Evolutionary conservation across 2,113 vertebrate genomes (phyloP).

Genomic region (Mesembrinibis cayennensis): DNA sequence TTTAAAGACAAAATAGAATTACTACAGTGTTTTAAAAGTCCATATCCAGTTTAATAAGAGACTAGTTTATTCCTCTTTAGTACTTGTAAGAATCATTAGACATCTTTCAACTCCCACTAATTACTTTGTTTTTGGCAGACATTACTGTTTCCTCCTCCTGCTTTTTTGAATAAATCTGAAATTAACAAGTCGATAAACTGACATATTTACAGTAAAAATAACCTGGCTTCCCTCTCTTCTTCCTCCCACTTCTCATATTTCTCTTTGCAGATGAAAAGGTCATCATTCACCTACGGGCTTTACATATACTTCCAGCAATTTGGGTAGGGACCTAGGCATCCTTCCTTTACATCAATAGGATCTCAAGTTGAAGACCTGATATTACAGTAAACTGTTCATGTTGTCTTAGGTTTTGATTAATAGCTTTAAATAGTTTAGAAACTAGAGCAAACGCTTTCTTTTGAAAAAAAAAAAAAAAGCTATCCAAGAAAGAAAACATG

Average conservation of each 20-base stretch:
- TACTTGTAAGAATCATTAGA: conserved; percentile 46
- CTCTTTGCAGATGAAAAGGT: conserved; percentile 27
- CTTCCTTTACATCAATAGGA: background rate
- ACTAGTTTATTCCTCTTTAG: conserved; percentile 38
- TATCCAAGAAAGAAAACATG: conserved; percentile 20
- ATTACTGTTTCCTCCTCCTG: conserved; percentile 7
- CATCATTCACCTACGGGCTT: conserved; percentile 13
- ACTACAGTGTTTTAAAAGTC: conserved; percentile 25
- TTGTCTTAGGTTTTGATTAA: conserved; percentile 19
- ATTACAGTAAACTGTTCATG: background rate
- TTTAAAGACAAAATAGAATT: conserved; percentile 9
- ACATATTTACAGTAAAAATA: conserved; percentile 59
- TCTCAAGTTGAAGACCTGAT: background rate
- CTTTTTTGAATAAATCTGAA: conserved; percentile 50
- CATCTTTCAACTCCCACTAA: conserved; percentile 55
- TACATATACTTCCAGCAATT: background rate
- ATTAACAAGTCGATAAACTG: conserved; percentile 56
- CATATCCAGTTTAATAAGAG: conserved; percentile 10
- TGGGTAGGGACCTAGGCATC: background rate
- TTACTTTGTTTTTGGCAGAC: conserved; percentile 59
- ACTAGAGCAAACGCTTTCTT: conserved; percentile 13
- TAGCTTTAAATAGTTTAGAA: conserved; percentile 38
- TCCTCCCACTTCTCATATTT: conserved; percentile 29
- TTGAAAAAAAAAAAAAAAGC: background rate
- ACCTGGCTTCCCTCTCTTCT: background rate